These are phyloP conservation scores for Pantelozetes paolii DNA, from an alignment of 2,888 invertebrate species.

Conservation along the genomic window DNA sequence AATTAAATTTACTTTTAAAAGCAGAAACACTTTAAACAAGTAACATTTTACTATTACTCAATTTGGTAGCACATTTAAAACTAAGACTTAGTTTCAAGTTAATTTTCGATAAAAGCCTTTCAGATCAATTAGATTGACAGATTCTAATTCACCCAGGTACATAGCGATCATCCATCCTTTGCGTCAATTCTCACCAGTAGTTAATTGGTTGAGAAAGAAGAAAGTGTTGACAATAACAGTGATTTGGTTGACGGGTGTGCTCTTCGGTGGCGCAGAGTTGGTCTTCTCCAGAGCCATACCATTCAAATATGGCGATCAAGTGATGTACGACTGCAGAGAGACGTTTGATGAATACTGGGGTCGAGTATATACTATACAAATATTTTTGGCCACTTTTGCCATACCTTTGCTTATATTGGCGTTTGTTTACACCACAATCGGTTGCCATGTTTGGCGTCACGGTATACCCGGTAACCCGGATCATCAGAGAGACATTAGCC, in stretches of 20 bases:
- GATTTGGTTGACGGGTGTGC: constrained; percentile 20
- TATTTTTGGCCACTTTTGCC: constrained; percentile 29
- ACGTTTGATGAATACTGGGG: constrained; percentile 20
- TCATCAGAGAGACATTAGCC: neutral
- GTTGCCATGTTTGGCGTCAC: constrained; percentile 34
- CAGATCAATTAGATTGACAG: no score
- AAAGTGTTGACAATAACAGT: constrained; percentile 5
- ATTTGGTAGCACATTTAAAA: no score
- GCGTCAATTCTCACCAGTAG: neutral
- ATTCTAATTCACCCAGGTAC: neutral
- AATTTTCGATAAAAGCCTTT: no score
- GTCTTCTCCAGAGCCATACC: constrained; percentile 35
- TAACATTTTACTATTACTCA: no score
- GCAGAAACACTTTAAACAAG: no score
- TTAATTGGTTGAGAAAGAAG: neutral
- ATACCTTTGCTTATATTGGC: constrained; percentile 24
- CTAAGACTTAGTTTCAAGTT: no score
- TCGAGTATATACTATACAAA: constrained; percentile 27
- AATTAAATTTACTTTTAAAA: no score
- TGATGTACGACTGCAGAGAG: constrained; percentile 32
- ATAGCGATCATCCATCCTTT: constrained; percentile 17
- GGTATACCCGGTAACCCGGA: constrained; percentile 38
- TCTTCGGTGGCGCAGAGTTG: constrained; percentile 20
- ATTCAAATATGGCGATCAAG: constrained; percentile 13
- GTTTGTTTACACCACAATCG: constrained; percentile 34